These are phyloP conservation scores for Panzeria rudis DNA, from an alignment of 2,888 invertebrate genomes.

Conservation along the genomic window DNA sequence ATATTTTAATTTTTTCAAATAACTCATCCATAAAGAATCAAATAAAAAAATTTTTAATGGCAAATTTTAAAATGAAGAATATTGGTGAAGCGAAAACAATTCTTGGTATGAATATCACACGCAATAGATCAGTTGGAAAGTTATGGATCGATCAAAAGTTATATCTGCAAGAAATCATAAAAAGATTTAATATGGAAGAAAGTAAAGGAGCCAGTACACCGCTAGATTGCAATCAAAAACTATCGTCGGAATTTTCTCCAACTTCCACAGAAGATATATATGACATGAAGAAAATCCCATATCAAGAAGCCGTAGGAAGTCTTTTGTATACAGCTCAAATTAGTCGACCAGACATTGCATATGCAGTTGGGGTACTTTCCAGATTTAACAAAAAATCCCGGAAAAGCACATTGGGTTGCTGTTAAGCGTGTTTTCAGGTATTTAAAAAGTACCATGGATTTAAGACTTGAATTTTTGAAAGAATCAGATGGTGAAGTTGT, in stretches of 20 bases:
- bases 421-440: no score
- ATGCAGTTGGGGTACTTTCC: no score
- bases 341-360: no score
- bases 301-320: conserved; percentile 45
- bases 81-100: conserved; percentile 68
- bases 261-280: conserved; percentile 38
- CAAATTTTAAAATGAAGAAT: conserved; percentile 71
- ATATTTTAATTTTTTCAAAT: not conserved
- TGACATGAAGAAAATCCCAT: conserved; percentile 67
- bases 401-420: no score
- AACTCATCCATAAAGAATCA: conserved; percentile 16
- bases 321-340: no score
- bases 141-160: no score
- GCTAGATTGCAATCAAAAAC: conserved; percentile 4
- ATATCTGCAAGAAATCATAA: no score
- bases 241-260: conserved; percentile 2
- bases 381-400: no score
- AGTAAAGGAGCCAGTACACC: conserved; percentile 50
- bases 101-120: conserved; percentile 68
- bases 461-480: conserved; percentile 18
- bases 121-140: no score
- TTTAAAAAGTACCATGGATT: conserved; percentile 59
- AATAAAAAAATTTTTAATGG: conserved; percentile 58
- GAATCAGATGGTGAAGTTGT: conserved; percentile 6
- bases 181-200: no score